Evolutionary conservation across 2,888 invertebrate species (phyloP).

Genomic region (Actias luna): DNA sequence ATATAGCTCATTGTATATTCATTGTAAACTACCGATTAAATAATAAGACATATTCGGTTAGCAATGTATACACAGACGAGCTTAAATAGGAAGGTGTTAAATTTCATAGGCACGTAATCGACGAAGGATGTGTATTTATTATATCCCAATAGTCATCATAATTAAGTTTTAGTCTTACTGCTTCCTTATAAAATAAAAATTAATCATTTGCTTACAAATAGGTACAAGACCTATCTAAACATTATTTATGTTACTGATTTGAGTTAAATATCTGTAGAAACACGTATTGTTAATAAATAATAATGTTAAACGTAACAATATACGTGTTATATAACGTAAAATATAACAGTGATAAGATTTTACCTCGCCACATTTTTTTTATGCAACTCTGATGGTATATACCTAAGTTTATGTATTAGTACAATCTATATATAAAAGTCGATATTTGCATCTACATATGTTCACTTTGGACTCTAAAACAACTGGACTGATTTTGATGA

Average conservation of each 20-base stretch:
- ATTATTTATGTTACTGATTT: not conserved
- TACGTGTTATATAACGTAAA: too few relatives aligned
- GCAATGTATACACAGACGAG: not conserved
- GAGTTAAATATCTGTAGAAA: not conserved
- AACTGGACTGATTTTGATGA: too few relatives aligned
- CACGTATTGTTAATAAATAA: not conserved
- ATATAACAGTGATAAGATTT: too few relatives aligned
- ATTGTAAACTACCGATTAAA: slow-evolving; percentile 7
- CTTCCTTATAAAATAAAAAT: not conserved
- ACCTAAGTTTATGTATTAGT: too few relatives aligned
- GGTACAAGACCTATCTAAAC: not conserved
- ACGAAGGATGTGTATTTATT: not conserved
- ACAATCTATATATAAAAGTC: too few relatives aligned
- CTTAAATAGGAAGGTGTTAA: slow-evolving; percentile 4
- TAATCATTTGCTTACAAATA: not conserved
- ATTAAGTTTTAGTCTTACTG: too few relatives aligned
- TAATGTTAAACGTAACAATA: too few relatives aligned
- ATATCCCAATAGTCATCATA: too few relatives aligned
- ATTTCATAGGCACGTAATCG: not conserved
- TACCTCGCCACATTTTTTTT: too few relatives aligned
- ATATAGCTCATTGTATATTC: not conserved
- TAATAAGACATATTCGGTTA: slow-evolving; percentile 13
- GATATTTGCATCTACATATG: too few relatives aligned
- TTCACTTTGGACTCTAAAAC: too few relatives aligned
- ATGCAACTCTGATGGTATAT: too few relatives aligned